Conservation (phyloP, 2,888 invertebrate genomes). For the Drosophila borborema region DNA sequence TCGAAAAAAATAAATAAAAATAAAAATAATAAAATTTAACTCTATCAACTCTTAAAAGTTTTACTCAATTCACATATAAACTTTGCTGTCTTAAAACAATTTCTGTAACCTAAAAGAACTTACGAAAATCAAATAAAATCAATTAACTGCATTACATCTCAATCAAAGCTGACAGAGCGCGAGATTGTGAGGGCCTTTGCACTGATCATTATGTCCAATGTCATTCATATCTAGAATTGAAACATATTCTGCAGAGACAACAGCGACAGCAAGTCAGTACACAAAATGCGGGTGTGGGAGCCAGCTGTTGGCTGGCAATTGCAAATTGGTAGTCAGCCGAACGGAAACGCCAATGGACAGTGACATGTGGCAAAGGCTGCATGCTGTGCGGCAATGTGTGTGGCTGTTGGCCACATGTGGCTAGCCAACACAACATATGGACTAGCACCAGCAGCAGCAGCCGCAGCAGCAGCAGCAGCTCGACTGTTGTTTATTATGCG, state of each 20-base stretch:
- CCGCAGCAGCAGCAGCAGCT: background rate
- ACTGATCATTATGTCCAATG: constrained; percentile 7
- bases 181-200: constrained; percentile 15
- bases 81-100: background rate
- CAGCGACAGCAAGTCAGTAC: background rate
- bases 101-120: background rate
- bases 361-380: constrained; percentile 43
- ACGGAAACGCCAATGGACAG: constrained; percentile 46
- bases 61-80: background rate
- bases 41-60: background rate
- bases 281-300: constrained; percentile 23
- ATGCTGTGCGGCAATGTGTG: constrained; percentile 51
- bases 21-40: too few relatives aligned
- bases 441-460: background rate
- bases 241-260: constrained; percentile 23
- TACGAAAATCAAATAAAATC: background rate
- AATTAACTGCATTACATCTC: background rate
- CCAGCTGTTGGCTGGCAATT: background rate
- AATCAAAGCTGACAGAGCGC: background rate
- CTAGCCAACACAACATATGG: constrained; percentile 7
- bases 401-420: constrained; percentile 37
- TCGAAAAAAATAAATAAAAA: background rate
- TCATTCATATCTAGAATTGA: constrained; percentile 22
- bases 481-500: constrained; percentile 61
- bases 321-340: constrained; percentile 23